Evolutionary conservation across 2,797 vertebrate genomes (phyloP).

Genomic region (Leontocebus nigricollis): DNA sequence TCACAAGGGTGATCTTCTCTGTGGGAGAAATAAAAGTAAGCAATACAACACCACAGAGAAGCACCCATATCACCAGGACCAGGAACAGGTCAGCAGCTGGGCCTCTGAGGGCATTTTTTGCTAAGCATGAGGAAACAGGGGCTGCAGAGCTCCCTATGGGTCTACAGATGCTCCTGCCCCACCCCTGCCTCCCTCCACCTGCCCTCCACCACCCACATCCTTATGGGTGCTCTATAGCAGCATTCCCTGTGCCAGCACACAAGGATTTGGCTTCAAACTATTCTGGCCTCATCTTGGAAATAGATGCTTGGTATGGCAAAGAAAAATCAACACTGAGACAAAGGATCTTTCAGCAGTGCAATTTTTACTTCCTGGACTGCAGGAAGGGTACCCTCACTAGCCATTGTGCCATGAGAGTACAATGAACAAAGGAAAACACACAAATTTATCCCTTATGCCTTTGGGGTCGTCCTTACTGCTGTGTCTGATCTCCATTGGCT

Average conservation of each 20-base stretch:
- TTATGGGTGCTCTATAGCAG: accelerated
- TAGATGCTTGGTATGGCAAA: no score
- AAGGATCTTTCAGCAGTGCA: no score
- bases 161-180: accelerated
- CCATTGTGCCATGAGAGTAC: no score
- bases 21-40: background rate
- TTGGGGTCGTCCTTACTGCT: no score
- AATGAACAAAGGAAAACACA: no score
- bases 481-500: no score
- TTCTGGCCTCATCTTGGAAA: no score
- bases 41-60: accelerated
- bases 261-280: accelerated
- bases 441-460: no score
- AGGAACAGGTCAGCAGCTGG: accelerated
- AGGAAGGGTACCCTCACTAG: no score
- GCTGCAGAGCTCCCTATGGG: accelerated
- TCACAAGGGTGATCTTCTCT: background rate
- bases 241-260: accelerated
- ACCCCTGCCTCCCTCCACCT: accelerated
- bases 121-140: no score
- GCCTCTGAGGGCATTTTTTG: accelerated
- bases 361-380: no score
- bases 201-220: accelerated
- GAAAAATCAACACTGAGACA: no score
- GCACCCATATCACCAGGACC: accelerated